A percentile compares a stretch with the other conserved stretches of the same genome.
Conservation (phyloP, 2,888 invertebrate genomes). For the Pycnomerus fuliginosus region DNA sequence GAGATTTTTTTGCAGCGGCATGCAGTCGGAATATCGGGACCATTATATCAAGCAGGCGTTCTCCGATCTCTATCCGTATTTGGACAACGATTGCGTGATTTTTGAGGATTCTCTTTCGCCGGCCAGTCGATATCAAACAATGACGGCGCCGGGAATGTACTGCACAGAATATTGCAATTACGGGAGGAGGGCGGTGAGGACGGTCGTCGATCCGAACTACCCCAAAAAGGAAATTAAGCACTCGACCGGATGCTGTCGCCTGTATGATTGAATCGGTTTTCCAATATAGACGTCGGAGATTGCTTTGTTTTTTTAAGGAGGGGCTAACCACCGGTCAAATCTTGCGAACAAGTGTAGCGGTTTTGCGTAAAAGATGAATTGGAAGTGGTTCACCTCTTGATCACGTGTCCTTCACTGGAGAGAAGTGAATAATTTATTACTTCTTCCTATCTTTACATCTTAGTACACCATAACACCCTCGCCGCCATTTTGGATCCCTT, state of each 20-base stretch:
- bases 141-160: slow-evolving; percentile 52
- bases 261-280: too few species aligned
- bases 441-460: too few species aligned
- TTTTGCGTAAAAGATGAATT: too few species aligned
- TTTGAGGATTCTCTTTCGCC: slow-evolving; percentile 39
- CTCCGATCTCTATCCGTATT: slow-evolving; percentile 43
- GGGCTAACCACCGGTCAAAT: too few species aligned
- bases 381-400: too few species aligned
- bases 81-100: slow-evolving; percentile 37
- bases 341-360: too few species aligned
- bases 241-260: neutral
- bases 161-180: slow-evolving; percentile 52
- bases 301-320: too few species aligned
- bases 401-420: too few species aligned
- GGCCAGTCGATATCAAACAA: slow-evolving; percentile 45
- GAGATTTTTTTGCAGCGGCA: slow-evolving; percentile 40
- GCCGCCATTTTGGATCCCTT: too few species aligned
- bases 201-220: slow-evolving; percentile 34
- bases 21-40: slow-evolving; percentile 43
- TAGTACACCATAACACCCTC: too few species aligned
- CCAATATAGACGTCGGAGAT: too few species aligned
- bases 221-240: neutral
- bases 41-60: slow-evolving; percentile 41
- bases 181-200: slow-evolving; percentile 50
- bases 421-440: too few species aligned